Evolutionary conservation across 2,797 vertebrate species (phyloP).

Genomic region (Dermochelys coriacea): DNA sequence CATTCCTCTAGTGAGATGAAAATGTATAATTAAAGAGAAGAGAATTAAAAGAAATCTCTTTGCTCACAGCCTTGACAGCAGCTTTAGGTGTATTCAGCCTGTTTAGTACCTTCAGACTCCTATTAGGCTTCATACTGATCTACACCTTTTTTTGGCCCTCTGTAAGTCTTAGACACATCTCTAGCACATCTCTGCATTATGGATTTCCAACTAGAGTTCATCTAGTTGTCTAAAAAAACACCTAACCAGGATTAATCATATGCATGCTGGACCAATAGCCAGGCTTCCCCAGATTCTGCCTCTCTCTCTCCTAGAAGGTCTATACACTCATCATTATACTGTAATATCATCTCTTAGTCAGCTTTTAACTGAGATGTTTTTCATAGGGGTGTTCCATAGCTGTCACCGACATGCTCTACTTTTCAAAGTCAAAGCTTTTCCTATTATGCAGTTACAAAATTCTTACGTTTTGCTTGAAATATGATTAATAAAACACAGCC

Average conservation of each 20-base stretch:
- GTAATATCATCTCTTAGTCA: neutral
- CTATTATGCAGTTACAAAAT: neutral
- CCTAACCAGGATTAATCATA: neutral
- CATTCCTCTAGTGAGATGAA: neutral
- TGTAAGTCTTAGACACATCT: neutral
- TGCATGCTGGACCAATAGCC: neutral
- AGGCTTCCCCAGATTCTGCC: neutral
- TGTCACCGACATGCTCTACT: neutral
- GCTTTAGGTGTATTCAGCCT: neutral
- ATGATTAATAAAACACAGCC: neutral
- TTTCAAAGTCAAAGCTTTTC: neutral
- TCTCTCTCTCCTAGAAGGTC: neutral
- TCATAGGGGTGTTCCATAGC: neutral
- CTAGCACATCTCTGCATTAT: neutral
- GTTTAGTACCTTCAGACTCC: neutral
- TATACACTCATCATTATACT: neutral
- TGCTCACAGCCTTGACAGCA: fast-evolving
- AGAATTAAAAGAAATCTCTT: neutral
- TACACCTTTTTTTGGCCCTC: neutral
- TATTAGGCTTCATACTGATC: neutral
- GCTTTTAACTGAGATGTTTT: neutral
- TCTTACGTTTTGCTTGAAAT: neutral
- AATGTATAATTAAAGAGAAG: neutral
- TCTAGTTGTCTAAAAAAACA: neutral
- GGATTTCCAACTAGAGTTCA: neutral